Conservation (phyloP, 2,888 invertebrate species). For the Chloromyia formosa region DNA sequence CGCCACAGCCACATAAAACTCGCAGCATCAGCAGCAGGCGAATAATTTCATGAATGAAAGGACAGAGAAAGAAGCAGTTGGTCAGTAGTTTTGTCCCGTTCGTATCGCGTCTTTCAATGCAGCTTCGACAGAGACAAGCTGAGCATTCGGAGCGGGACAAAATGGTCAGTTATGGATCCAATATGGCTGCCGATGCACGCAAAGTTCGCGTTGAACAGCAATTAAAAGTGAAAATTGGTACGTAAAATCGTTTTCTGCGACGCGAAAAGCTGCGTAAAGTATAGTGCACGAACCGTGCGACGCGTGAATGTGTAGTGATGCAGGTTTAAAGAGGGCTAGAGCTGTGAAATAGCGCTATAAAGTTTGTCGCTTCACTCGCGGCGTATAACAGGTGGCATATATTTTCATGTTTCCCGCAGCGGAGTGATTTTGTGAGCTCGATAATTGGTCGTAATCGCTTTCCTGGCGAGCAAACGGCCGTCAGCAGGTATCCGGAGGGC, state of each 20-base stretch:
- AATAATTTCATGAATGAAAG: constrained; percentile 43
- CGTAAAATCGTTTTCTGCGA: constrained; percentile 63
- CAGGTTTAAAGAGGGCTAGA: not conserved
- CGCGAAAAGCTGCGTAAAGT: not conserved
- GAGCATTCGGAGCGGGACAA: constrained; percentile 36
- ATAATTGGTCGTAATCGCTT: not conserved
- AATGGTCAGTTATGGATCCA: constrained; percentile 76
- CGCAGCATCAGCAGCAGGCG: not conserved
- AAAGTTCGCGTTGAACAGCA: constrained; percentile 92
- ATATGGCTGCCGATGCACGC: constrained; percentile 91
- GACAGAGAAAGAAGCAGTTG: constrained; percentile 21
- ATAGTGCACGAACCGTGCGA: constrained; percentile 11
- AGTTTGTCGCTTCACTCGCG: not conserved
- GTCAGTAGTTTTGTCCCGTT: constrained; percentile 8
- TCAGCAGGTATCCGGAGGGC: not conserved
- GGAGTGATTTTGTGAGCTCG: not conserved
- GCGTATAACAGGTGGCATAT: constrained; percentile 45
- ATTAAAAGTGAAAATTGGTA: constrained; percentile 94
- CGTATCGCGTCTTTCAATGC: constrained; percentile 24
- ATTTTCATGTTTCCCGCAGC: constrained; percentile 35
- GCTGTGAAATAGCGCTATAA: not conserved
- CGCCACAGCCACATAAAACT: constrained; percentile 18
- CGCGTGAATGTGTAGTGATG: not conserved
- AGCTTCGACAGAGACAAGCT: constrained; percentile 36
- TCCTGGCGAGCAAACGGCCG: not conserved